Base-by-base conservation (phyloP, 2,797 vertebrate species). In the Sebastes cheni region DNA sequence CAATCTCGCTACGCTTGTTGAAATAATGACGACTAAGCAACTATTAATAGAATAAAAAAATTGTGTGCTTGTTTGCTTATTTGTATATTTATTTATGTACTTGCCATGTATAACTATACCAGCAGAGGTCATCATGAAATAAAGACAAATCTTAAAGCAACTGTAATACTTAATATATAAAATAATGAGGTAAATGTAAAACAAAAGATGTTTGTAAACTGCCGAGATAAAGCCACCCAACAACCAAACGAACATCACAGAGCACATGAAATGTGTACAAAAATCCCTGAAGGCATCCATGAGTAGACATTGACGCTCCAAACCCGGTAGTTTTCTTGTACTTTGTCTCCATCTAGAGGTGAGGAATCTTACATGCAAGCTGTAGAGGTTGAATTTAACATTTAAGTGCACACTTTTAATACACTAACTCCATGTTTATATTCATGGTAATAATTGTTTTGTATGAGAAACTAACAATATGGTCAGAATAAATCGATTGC, bases 261-360 rank as follows among this genome's bases (percentile, higher is more conserved):
- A 72, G n/a, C 13, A 22, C 8, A 23, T 62, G 2, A 50, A 64
- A 23, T 23, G 11, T 32, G 2, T 27, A 6, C 8, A n/a, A 5
- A 74, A 36, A 60, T 5, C 5, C 2, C 30, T 22, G 1, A 42
- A 65, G 2, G 12, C n/a, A 9, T 50, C 27, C 22, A 8, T 2
- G 27, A 69, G 3, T 2, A 10, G 14, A 22, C 10, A 9, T 5
- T 16, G 6, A n/a, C 3, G 2, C 20, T 5, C 2, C 20, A 46
- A 18, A 72, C 13, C 20, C 39, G 29, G 27, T 13, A 55, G 23
- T 65, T 79, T 32, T 1, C 1, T 39, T 1, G 36, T 14, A 54
- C 76, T 80, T 0, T 79, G 81, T 82, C 74, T 82, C 82, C 86
- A 77, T 77, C 86, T 85, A 80, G 81, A 82, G 90, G 81, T 46